Percentiles rank a stretch among this genome's conserved stretches.
These are phyloP conservation scores for Caenorhabditis drosophilae DNA, from an alignment of 2,888 invertebrate genomes.

Conservation along the genomic window DNA sequence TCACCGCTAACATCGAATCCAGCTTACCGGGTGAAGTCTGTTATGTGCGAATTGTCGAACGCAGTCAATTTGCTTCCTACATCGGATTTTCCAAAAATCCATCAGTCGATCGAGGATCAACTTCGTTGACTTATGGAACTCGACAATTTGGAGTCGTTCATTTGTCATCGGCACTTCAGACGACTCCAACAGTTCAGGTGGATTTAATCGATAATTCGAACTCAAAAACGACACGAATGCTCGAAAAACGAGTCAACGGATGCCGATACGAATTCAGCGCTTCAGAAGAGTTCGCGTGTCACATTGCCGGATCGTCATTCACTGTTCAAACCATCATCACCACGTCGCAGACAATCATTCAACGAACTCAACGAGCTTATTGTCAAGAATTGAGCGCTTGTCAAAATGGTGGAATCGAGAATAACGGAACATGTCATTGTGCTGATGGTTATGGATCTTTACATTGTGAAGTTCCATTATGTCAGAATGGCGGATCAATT, in stretches of 20 bases:
- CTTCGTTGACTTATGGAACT: conserved; percentile 29
- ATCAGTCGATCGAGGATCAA: conserved; percentile 26
- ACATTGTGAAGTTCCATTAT: conserved; percentile 43
- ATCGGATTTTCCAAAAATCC: conserved; percentile 45
- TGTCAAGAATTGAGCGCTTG: conserved; percentile 33
- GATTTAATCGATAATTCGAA: conserved; percentile 14
- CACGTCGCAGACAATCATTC: conserved; percentile 25
- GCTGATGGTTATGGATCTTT: conserved; percentile 16
- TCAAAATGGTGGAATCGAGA: conserved; percentile 41
- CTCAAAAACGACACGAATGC: background rate
- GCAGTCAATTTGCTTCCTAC: conserved; percentile 32
- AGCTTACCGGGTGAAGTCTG: no score
- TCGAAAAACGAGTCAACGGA: conserved; percentile 17
- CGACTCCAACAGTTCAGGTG: conserved; percentile 19
- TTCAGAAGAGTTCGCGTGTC: conserved; percentile 11
- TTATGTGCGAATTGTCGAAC: conserved; percentile 32
- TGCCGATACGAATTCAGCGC: conserved; percentile 35
- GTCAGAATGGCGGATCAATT: conserved; percentile 45
- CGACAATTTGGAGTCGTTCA: conserved; percentile 30
- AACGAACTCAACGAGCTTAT: conserved; percentile 39
- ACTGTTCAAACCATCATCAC: conserved; percentile 11
- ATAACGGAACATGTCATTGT: conserved; percentile 17
- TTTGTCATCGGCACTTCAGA: conserved; percentile 24
- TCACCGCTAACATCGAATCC: no score
- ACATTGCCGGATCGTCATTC: conserved; percentile 20